These are phyloP conservation scores for Watsonalla binaria DNA, from an alignment of 2,888 invertebrate species.

Conservation along the genomic window DNA sequence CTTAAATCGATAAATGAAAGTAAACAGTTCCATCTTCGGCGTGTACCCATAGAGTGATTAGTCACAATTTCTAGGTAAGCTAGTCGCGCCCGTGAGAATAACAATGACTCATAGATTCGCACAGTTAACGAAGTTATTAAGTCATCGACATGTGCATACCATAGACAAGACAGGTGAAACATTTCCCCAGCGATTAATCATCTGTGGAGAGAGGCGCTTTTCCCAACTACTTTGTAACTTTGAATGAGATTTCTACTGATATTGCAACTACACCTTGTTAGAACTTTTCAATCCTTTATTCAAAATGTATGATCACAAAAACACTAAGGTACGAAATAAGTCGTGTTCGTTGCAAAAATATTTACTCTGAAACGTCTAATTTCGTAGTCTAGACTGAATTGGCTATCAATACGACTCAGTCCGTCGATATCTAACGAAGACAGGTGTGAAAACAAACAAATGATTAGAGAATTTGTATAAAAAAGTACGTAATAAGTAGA, in stretches of 20 bases:
- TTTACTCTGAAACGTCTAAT: too few species aligned
- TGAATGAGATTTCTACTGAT: not conserved
- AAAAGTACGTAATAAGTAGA: constrained; percentile 41
- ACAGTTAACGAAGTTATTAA: constrained; percentile 23
- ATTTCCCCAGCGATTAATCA: constrained; percentile 16
- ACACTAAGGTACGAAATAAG: not conserved
- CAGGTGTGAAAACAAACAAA: constrained; percentile 32
- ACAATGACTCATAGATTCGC: constrained; percentile 56
- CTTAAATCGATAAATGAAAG: constrained; percentile 12
- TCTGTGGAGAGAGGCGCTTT: constrained; percentile 10
- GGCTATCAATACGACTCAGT: too few species aligned
- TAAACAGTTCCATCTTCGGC: constrained; percentile 13
- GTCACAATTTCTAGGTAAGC: constrained; percentile 53
- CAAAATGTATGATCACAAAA: not conserved
- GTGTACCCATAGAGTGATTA: constrained; percentile 40
- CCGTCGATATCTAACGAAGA: not conserved
- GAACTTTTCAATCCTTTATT: not conserved
- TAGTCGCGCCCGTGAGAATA: constrained; percentile 37
- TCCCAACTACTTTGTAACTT: constrained; percentile 12
- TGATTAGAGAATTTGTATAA: constrained; percentile 20
- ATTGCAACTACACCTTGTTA: constrained; percentile 2
- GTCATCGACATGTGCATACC: constrained; percentile 18
- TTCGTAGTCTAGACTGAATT: too few species aligned
- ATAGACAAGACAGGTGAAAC: constrained; percentile 22
- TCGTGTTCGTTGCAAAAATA: not conserved